Evolutionary conservation across 2,797 vertebrate species (phyloP).

Genomic region (Psittacula echo): DNA sequence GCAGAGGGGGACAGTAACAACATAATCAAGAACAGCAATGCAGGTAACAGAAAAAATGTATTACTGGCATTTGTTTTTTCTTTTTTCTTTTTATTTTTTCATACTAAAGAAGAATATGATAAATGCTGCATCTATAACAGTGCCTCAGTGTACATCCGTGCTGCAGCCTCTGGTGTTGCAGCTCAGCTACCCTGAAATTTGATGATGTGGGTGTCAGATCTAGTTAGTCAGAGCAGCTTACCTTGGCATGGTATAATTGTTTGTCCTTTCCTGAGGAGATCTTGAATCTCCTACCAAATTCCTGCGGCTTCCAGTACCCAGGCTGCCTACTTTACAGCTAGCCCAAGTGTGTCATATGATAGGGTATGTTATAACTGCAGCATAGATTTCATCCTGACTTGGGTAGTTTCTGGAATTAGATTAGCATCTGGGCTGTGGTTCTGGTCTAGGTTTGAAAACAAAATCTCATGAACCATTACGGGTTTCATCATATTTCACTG

Average conservation of each 20-base stretch:
- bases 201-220: background rate
- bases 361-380: background rate
- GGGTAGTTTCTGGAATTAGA: background rate
- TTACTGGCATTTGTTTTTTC: background rate
- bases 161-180: background rate
- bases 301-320: background rate
- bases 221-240: background rate
- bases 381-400: background rate
- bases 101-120: background rate
- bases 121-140: background rate
- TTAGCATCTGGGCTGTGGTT: background rate
- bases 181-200: background rate
- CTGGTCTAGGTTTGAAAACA: background rate
- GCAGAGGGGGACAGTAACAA: conserved; percentile 73
- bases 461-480: background rate
- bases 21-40: conserved; percentile 76
- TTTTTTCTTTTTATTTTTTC: background rate
- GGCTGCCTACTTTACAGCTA: background rate
- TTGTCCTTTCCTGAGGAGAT: background rate
- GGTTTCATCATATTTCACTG: background rate
- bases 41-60: conserved; percentile 59
- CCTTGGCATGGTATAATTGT: background rate
- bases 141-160: background rate
- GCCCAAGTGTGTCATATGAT: background rate
- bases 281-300: background rate